Evolutionary conservation across 1,140 invertebrate genomes (phyloP).

Genomic region (Varroa destructor): DNA sequence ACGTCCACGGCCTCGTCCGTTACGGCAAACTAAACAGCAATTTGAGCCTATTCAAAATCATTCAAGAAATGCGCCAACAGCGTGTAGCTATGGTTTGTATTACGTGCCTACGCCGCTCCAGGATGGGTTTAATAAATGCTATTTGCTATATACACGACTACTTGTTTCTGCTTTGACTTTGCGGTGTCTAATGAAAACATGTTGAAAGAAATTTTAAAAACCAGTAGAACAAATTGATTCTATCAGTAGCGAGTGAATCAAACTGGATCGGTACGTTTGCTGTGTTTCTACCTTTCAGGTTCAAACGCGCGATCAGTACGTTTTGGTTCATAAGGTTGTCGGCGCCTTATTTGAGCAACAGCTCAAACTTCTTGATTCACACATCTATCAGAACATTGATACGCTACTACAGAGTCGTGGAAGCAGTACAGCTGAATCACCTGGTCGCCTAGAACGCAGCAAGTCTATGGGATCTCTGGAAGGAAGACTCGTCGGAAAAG

Average conservation of each 20-base stretch:
- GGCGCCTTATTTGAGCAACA: constrained; percentile 47
- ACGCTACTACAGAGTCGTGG: constrained; percentile 30
- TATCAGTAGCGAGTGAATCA: no score
- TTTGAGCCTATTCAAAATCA: constrained; percentile 48
- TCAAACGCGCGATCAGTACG: constrained; percentile 43
- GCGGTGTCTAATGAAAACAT: no score
- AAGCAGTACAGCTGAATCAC: neutral
- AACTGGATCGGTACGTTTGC: neutral
- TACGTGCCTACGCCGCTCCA: constrained; percentile 8
- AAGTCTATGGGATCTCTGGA: constrained; percentile 24
- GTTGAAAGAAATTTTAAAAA: no score
- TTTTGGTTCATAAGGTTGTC: constrained; percentile 46
- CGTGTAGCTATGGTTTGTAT: constrained; percentile 52
- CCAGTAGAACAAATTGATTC: no score
- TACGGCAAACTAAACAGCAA: constrained; percentile 42
- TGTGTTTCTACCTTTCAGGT: constrained; percentile 24
- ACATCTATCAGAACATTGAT: constrained; percentile 49
- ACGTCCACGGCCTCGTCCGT: constrained; percentile 50
- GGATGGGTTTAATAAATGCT: neutral
- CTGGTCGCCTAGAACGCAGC: constrained; percentile 1
- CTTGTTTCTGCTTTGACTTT: constrained; percentile 2
- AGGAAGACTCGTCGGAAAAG: constrained; percentile 36
- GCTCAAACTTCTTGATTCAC: constrained; percentile 47
- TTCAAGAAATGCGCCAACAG: constrained; percentile 48
- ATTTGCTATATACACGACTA: constrained; percentile 5